Percentiles rank a stretch among this genome's conserved stretches.
These are phyloP conservation scores for Calyptomena viridis DNA, from an alignment of 2,113 vertebrate species.

Conservation along the genomic window DNA sequence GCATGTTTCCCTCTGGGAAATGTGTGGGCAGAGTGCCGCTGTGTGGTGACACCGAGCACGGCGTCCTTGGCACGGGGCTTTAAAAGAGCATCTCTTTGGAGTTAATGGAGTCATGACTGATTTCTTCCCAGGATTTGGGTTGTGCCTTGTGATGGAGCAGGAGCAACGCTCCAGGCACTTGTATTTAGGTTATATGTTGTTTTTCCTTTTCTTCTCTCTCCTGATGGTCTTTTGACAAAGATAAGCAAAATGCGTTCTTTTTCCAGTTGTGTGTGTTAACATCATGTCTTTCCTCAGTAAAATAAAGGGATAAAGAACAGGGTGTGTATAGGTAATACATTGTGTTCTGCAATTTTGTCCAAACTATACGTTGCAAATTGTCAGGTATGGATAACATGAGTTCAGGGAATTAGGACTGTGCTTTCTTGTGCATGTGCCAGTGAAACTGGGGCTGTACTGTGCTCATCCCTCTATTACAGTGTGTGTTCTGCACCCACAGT, in stretches of 20 bases:
- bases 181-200: not conserved
- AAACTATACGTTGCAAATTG: not conserved
- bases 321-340: not conserved
- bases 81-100: not conserved
- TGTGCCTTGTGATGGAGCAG: not conserved
- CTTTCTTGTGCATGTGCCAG: not conserved
- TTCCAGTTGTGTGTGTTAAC: not conserved
- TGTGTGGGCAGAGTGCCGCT: slow-evolving; percentile 39
- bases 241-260: not conserved
- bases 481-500: not conserved
- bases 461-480: not conserved
- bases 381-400: not conserved
- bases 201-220: not conserved
- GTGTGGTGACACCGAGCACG: slow-evolving; percentile 15
- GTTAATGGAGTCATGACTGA: not conserved
- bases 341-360: not conserved
- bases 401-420: not conserved
- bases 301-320: not conserved
- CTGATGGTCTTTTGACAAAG: not conserved
- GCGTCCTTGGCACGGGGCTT: not conserved
- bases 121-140: not conserved
- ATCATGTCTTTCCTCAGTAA: not conserved
- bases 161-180: not conserved
- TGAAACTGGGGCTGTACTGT: not conserved
- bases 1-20: not conserved